Evolutionary conservation across 2,113 vertebrate genomes (phyloP).

Genomic region (Heliornis fulica): DNA sequence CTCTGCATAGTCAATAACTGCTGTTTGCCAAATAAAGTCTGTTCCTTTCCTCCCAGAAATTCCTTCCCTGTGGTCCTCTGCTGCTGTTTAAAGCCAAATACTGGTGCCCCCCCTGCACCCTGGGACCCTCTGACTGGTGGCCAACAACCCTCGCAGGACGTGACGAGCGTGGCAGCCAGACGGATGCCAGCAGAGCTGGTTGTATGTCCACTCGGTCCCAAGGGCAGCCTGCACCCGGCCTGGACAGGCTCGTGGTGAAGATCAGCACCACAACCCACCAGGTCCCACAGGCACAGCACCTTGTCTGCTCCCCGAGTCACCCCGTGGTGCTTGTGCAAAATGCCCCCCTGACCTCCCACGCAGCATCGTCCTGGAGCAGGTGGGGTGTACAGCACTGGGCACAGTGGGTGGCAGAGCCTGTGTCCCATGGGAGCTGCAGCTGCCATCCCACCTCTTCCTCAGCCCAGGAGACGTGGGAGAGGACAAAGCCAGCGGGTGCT

Average conservation of each 20-base stretch:
- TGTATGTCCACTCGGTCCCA: accelerated
- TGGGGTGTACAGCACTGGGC: neutral
- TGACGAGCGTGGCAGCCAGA: neutral
- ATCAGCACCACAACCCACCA: neutral
- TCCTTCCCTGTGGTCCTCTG: neutral
- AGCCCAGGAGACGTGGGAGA: accelerated
- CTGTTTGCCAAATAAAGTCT: neutral
- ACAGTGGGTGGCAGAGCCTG: neutral
- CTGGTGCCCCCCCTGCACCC: accelerated
- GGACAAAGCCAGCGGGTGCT: accelerated
- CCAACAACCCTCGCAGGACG: accelerated
- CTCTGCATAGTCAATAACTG: accelerated
- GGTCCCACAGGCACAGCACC: neutral
- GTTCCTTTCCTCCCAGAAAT: neutral
- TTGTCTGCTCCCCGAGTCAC: accelerated
- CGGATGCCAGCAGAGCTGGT: accelerated
- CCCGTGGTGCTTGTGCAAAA: neutral
- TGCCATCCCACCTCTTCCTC: accelerated
- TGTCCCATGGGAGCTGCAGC: neutral
- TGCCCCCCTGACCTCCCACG: no score
- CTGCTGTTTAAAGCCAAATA: neutral
- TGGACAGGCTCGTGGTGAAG: neutral
- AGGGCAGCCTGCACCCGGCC: neutral
- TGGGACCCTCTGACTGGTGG: neutral
- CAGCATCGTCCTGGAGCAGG: neutral